Base-by-base conservation (phyloP, 2,797 vertebrate genomes). In the Urophycis tenuis region DNA sequence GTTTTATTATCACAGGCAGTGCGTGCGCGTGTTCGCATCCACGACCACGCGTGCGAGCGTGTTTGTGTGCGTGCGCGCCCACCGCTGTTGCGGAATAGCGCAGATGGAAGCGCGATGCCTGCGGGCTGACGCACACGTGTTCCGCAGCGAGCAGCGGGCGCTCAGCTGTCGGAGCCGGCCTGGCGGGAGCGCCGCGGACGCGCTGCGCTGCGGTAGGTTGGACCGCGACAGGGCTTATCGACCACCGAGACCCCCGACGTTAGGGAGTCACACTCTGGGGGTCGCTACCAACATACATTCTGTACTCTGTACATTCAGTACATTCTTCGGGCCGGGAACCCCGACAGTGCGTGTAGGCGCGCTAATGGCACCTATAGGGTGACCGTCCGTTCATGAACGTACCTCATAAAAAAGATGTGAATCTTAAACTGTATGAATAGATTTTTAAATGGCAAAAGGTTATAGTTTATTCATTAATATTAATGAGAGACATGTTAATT, bases 111-210 rank as follows among this genome's bases (percentile, higher is more conserved):
- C 78, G 80, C 79, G 83, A 91, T 92, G 90, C 88, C 89, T 90
- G 91, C 87, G 83, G 82, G 81, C 84, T 93, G 86, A 85, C 75
- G 71, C 80, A 45, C 88, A 89, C 73, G 72, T 87, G 86, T 82
- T 80, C 1, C 9, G 12, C 60, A 11, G n/a, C 25, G 10, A 67
- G 53, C 60, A 29, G 60, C 60, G 60, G 60, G 1, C 84, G 82
- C 71, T 90, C 91, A 92, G 92, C 92, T 93, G 91, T 92, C 80
- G 85, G 80, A 78, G 79, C 77, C 5, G 30, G 82, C 80, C 82
- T 78, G 80, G 3, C 11, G 36, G 49, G 64, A 79, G 82, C 78
- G 69, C 74, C 80, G 80, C 81, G 49, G 53, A 78, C n/a, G 31
- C 75, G 70, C 77, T 29, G n/a, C 83, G 81, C 73, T 22, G 36